Evolutionary conservation across 2,113 vertebrate species (phyloP).

Genomic region (Bathybates hornii): DNA sequence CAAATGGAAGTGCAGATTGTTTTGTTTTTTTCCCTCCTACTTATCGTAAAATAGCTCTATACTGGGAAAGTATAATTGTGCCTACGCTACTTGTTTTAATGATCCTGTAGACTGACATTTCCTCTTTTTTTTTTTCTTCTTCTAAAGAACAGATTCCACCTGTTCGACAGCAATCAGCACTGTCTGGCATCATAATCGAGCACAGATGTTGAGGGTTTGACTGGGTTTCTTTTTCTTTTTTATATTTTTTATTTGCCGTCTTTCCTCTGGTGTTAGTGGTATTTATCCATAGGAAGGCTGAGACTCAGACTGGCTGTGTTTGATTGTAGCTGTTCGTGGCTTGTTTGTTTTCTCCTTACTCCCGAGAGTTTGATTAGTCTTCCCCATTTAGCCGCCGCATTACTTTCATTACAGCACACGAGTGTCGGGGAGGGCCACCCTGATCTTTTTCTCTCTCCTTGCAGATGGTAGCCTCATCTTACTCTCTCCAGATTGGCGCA

Average conservation of each 20-base stretch:
- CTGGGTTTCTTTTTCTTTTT: background rate
- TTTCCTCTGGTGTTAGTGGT: background rate
- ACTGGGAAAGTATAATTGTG: background rate
- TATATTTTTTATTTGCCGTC: background rate
- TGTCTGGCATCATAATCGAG: background rate
- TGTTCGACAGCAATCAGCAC: background rate
- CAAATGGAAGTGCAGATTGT: background rate
- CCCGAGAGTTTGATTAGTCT: conserved; percentile 52
- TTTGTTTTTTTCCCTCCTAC: background rate
- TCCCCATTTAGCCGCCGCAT: conserved; percentile 34
- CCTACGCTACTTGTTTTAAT: background rate
- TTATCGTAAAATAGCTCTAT: background rate
- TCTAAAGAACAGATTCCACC: background rate
- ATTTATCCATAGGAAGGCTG: background rate
- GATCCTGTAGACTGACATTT: background rate
- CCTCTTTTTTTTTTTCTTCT: background rate
- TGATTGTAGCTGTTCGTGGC: background rate
- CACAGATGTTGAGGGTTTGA: background rate
- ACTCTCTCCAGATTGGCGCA: conserved; percentile 22
- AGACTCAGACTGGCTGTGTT: background rate
- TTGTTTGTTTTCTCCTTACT: conserved; percentile 9
- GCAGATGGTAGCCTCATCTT: conserved; percentile 42
- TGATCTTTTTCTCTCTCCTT: conserved; percentile 24
- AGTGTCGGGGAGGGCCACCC: background rate
- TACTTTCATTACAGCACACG: conserved; percentile 41